A percentile compares a stretch with the other conserved stretches of the same genome.
These are phyloP conservation scores for Drosophila subsilvestris DNA, from an alignment of 2,888 invertebrate species.

Conservation along the genomic window DNA sequence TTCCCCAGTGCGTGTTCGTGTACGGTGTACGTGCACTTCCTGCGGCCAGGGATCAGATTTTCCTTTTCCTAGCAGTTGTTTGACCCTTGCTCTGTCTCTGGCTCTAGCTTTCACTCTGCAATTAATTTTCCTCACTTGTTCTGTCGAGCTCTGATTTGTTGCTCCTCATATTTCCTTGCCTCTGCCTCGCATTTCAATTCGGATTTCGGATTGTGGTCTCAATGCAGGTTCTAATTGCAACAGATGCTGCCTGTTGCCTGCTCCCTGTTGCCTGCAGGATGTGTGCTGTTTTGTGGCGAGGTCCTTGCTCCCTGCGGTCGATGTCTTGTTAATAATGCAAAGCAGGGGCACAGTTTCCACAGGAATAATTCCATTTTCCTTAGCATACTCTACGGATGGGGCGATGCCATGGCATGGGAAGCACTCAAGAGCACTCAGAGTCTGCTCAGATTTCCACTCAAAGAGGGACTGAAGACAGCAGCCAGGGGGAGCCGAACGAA, in stretches of 20 bases:
- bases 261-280: too few relatives aligned
- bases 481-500: conserved; percentile 10
- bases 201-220: conserved; percentile 17
- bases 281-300: conserved; percentile 16
- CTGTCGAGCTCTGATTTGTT: conserved; percentile 6
- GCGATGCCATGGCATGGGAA: neutral
- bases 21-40: conserved; percentile 59
- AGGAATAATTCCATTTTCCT: conserved; percentile 40
- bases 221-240: conserved; percentile 66
- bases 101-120: conserved; percentile 5
- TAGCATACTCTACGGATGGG: conserved; percentile 52
- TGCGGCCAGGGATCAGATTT: conserved; percentile 40
- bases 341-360: conserved; percentile 31
- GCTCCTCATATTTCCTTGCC: neutral
- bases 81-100: conserved; percentile 47
- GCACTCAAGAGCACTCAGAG: conserved; percentile 10
- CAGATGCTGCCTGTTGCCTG: neutral
- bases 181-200: too few relatives aligned
- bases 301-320: conserved; percentile 53
- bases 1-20: conserved; percentile 42
- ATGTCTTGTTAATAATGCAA: conserved; percentile 49
- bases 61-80: conserved; percentile 21
- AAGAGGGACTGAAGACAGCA: neutral
- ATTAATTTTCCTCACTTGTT: conserved; percentile 58
- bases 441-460: conserved; percentile 42